Evolutionary conservation across 2,888 invertebrate genomes (phyloP).

Genomic region (Ophioninae sp.): DNA sequence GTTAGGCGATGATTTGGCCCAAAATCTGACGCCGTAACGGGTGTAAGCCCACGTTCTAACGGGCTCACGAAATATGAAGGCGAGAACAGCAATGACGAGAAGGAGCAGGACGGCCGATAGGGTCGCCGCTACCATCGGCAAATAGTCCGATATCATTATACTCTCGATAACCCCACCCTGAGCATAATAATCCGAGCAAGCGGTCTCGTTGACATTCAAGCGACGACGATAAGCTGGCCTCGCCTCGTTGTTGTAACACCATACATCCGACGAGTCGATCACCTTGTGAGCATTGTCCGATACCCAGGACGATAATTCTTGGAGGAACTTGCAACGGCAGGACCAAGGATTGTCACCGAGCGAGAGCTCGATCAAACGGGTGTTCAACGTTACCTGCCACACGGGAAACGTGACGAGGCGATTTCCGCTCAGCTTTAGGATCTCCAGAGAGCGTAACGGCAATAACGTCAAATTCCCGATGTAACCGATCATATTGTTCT

Average conservation of each 20-base stretch:
- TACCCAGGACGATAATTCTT: constrained; percentile 91
- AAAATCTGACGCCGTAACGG: constrained; percentile 92
- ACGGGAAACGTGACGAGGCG: constrained; percentile 90
- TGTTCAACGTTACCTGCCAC: constrained; percentile 86
- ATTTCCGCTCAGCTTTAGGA: constrained; percentile 92
- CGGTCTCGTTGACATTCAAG: constrained; percentile 91
- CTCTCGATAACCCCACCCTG: constrained; percentile 92
- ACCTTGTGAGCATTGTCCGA: constrained; percentile 91
- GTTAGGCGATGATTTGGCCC: constrained; percentile 86
- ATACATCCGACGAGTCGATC: constrained; percentile 89
- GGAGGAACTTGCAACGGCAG: constrained; percentile 94
- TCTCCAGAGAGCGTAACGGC: constrained; percentile 89
- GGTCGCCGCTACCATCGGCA: constrained; percentile 91
- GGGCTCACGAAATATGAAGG: constrained; percentile 93
- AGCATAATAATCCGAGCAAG: constrained; percentile 93
- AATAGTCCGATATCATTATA: constrained; percentile 91
- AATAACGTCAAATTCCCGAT: constrained; percentile 91
- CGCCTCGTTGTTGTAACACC: constrained; percentile 90
- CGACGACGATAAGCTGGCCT: constrained; percentile 89
- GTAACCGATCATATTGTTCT: constrained; percentile 90
- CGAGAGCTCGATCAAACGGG: constrained; percentile 88
- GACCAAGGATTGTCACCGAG: constrained; percentile 94
- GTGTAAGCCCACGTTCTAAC: constrained; percentile 94
- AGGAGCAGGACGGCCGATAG: constrained; percentile 90
- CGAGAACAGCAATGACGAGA: constrained; percentile 88